Conservation (phyloP, 2,113 vertebrate species). For the Dryoscopus gambensis region DNA sequence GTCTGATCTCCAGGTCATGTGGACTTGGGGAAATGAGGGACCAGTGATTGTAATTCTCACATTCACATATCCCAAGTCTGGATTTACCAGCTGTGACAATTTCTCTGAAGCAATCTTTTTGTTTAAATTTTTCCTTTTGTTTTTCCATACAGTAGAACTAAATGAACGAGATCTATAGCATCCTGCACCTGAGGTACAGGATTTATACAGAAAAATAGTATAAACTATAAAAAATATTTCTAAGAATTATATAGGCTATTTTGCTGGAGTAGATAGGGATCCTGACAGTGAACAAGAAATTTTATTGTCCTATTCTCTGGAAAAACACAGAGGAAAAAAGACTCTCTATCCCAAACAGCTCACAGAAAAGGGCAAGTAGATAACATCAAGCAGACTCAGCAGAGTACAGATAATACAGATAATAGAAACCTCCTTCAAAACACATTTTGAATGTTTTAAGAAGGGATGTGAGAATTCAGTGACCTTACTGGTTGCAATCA, state of each 20-base stretch:
- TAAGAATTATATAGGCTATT: background rate
- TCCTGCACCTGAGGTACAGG: background rate
- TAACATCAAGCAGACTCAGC: background rate
- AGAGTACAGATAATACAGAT: background rate
- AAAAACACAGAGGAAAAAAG: background rate
- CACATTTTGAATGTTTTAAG: background rate
- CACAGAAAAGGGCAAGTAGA: background rate
- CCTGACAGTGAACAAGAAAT: background rate
- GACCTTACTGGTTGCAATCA: background rate
- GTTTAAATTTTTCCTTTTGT: background rate
- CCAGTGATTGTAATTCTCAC: background rate
- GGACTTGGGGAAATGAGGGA: background rate
- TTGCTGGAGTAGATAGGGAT: background rate
- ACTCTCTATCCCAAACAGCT: background rate
- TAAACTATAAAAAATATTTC: background rate
- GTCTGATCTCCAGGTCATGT: background rate
- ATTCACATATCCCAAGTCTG: background rate
- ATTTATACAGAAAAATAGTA: background rate
- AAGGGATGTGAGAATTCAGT: background rate
- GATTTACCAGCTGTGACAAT: background rate
- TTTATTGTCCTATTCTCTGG: background rate
- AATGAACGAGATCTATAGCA: background rate
- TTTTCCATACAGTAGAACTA: background rate
- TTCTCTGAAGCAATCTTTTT: background rate
- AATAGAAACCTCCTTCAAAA: background rate